Conservation (phyloP, 2,113 vertebrate genomes). For the Neofelis nebulosa region DNA sequence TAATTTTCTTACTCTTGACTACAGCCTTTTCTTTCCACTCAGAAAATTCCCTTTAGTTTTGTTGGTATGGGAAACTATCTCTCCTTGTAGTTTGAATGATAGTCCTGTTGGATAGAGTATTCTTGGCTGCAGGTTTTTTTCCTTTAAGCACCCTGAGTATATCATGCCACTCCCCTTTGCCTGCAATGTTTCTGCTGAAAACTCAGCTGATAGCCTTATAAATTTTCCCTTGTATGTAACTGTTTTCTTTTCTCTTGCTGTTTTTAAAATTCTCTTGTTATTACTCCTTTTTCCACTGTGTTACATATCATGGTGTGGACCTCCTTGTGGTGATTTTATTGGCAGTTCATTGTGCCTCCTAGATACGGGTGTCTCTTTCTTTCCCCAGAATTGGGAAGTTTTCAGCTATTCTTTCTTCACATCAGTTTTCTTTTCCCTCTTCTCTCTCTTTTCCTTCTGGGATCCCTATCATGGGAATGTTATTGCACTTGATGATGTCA, state of each 20-base stretch:
- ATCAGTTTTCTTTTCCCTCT: background rate
- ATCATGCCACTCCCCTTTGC: background rate
- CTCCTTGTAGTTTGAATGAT: background rate
- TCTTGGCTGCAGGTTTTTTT: background rate
- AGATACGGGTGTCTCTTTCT: background rate
- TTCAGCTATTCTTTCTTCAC: background rate
- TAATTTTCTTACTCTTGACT: background rate
- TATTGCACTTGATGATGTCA: background rate
- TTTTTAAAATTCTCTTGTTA: background rate
- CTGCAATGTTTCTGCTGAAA: background rate
- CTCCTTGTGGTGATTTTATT: background rate
- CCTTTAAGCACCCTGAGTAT: background rate
- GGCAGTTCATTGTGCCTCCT: background rate
- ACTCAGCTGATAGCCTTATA: background rate
- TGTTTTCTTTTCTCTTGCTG: background rate
- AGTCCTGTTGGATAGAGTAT: background rate
- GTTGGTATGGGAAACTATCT: background rate
- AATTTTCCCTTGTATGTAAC: background rate
- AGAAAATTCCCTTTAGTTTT: background rate
- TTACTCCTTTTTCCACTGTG: background rate
- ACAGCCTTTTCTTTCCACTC: background rate
- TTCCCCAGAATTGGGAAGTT: background rate
- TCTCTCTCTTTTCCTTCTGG: background rate
- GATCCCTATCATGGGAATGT: background rate
- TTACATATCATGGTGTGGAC: background rate